These are phyloP conservation scores for Procambarus virginalis DNA, from an alignment of 1,140 invertebrate species.

Conservation along the genomic window DNA sequence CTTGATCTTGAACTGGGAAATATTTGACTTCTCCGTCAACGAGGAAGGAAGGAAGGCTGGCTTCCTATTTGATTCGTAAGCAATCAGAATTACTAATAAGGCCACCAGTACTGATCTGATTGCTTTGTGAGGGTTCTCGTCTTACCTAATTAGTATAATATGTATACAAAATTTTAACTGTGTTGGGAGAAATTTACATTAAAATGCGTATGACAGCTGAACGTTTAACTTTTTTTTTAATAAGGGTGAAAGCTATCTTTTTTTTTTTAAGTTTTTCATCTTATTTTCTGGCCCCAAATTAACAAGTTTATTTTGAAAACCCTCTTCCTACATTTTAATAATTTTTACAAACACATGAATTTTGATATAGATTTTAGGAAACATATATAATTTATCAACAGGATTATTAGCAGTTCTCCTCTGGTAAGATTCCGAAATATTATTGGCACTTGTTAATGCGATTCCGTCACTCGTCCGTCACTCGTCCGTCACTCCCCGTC, in stretches of 20 bases:
- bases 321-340: neutral
- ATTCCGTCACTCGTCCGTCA: too few species aligned
- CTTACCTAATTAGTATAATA: neutral
- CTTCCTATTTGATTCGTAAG: neutral
- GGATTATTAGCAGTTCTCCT: neutral
- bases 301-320: neutral
- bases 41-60: neutral
- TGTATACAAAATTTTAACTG: neutral
- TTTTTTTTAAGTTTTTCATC: neutral
- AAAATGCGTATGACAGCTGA: neutral
- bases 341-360: neutral
- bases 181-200: neutral
- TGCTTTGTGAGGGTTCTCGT: neutral
- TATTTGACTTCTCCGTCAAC: neutral
- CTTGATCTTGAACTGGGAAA: too few species aligned
- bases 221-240: neutral
- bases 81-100: conserved; percentile 8
- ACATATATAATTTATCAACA: neutral
- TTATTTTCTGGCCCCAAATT: neutral
- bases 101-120: conserved; percentile 8
- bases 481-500: too few species aligned
- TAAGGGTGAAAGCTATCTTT: neutral
- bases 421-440: neutral
- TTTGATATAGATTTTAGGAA: neutral
- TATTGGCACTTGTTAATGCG: too few species aligned